Base-by-base conservation (phyloP, 2,797 vertebrate genomes). In the Chelon labrosus region DNA sequence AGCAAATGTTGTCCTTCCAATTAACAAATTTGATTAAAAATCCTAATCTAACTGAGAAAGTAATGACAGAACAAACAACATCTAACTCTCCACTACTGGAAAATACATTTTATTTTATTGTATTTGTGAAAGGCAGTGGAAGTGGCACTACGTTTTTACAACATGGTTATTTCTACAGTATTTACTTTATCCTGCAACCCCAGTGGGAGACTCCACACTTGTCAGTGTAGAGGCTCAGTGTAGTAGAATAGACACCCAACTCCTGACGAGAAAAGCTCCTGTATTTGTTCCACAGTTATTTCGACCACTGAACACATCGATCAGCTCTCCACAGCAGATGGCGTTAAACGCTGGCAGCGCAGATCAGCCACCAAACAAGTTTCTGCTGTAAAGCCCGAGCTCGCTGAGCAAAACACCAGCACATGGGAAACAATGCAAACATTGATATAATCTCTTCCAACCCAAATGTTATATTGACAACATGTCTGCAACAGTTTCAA, bases 101-200 rank as follows among this genome's bases (percentile, higher is more conserved):
- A 90, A 87, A 88, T 67, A 73, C 44, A 69, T 20, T 60, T 73
- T 53, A 58, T 67, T 90, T 85, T 83, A 88, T 85, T 85, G n/a
- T 56, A 42, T 69, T 65, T 70, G 54, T 77, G 63, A 69, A 77
- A 82, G 73, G 42, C 78, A 83, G 70, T 67, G 74, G 2, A 27
- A 65, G 57, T 69, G 44, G 66, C 41, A 50, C 35, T 19, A 54
- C 41, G 50, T 54, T n/a, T 46, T 61, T 42, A 50, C 50, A 57
- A 70, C 25, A 38, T 37, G 47, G 12, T 27, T 59, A 27, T 35
- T 35, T 51, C 37, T 52, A 55, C 14, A 19, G 37, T 12, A 11
- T 31, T n/a, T n/a, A 38, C 27, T 77, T 72, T 1, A 59, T 68
- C 39, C 65, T 65, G 46, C 42, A 42, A 60, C 64, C 10, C 57